Evolutionary conservation across 2,888 invertebrate species (phyloP).

Genomic region (Melieria picta): DNA sequence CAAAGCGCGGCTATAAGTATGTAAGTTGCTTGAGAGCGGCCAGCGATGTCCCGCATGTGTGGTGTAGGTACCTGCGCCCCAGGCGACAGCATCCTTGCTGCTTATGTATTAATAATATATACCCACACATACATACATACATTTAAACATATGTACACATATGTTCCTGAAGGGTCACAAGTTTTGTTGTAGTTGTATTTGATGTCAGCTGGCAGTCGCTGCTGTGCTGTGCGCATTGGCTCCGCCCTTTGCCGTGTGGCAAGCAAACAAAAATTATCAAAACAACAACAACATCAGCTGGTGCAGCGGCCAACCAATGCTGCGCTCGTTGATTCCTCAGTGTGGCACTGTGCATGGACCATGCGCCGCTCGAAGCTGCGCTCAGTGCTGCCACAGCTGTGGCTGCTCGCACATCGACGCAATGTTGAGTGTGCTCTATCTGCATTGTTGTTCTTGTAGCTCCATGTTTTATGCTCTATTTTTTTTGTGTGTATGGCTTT

Average conservation of each 20-base stretch:
- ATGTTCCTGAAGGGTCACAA: not conserved
- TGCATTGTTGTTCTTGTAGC: constrained; percentile 21
- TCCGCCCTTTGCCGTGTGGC: constrained; percentile 24
- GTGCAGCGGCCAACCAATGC: not conserved
- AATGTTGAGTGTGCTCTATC: not conserved
- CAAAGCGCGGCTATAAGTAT: too few relatives aligned
- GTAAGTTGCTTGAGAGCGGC: too few relatives aligned
- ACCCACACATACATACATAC: not conserved
- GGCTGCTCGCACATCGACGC: not conserved
- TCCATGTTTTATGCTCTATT: not conserved
- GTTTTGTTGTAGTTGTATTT: too few relatives aligned
- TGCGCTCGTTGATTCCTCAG: constrained; percentile 4
- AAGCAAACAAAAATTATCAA: not conserved
- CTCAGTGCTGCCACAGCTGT: not conserved
- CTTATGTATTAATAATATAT: not conserved
- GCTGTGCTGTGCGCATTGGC: constrained; percentile 4
- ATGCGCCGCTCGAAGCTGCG: not conserved
- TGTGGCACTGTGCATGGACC: constrained; percentile 18
- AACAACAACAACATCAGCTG: not conserved
- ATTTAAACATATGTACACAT: not conserved
- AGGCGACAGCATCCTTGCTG: not conserved
- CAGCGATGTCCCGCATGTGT: not conserved
- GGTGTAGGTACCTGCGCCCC: not conserved
- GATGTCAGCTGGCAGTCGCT: too few relatives aligned
- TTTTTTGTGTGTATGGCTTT: not conserved